A percentile compares a stretch with the other conserved stretches of the same genome.
Evolutionary conservation across 2,888 invertebrate genomes (phyloP).

Genomic region (Drosophila lacicola): DNA sequence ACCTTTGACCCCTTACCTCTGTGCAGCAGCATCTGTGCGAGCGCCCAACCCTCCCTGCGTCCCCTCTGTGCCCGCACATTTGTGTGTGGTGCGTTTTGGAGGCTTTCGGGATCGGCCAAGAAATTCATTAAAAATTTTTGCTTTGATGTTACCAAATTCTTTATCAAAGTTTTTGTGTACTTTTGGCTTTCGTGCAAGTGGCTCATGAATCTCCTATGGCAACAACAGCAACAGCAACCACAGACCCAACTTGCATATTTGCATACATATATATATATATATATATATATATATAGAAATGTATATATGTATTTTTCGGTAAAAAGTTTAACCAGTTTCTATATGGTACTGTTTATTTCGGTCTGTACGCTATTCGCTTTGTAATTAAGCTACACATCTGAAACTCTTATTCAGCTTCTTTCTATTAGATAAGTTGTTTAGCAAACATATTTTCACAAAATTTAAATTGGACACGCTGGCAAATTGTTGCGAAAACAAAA

Average conservation of each 20-base stretch:
- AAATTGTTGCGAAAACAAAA: conserved; percentile 57
- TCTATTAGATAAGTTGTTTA: conserved; percentile 37
- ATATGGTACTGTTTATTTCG: conserved; percentile 16
- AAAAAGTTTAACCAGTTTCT: conserved; percentile 45
- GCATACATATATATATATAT: conserved; percentile 9
- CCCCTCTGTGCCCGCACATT: conserved; percentile 29
- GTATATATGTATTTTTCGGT: conserved; percentile 9
- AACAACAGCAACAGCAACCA: conserved; percentile 27
- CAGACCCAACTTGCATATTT: conserved; percentile 44
- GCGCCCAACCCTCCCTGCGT: neutral
- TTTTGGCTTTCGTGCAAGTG: conserved; percentile 44
- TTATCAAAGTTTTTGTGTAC: conserved; percentile 69
- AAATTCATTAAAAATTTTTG: conserved; percentile 79
- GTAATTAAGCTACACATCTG: conserved; percentile 50
- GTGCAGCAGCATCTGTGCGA: conserved; percentile 11
- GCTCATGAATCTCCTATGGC: conserved; percentile 35
- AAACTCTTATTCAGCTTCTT: conserved; percentile 21
- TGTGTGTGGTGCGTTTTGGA: conserved; percentile 70
- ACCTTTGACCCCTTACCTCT: conserved; percentile 56
- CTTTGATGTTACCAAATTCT: conserved; percentile 80
- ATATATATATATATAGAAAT: too few species aligned
- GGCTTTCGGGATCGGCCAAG: conserved; percentile 68
- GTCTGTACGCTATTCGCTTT: conserved; percentile 33
- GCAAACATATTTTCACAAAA: conserved; percentile 36
- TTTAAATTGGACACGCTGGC: conserved; percentile 57